Percentiles rank a stretch among this genome's conserved stretches.
phyloP scores from a whole-genome alignment of 2,888 invertebrate genomes.

The Cyrtodaria siliqua region DNA sequence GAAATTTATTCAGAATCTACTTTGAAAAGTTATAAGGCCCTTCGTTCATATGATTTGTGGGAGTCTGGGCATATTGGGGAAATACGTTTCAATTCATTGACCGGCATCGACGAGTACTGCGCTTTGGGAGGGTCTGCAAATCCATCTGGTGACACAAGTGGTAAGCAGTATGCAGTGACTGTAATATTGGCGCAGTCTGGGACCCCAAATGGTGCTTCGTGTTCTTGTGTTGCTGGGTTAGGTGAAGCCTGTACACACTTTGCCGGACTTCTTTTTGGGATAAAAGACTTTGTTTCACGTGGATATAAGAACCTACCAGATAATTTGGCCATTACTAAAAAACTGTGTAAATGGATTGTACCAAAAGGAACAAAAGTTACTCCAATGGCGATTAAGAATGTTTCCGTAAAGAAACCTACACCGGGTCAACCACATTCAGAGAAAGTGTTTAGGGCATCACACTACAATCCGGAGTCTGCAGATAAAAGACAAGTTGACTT shows the following conservation, averaged over 20 bases:
- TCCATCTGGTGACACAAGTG: conserved; percentile 32
- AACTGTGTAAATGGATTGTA: conserved; percentile 24
- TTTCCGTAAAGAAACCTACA: background rate
- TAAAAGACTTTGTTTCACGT: conserved; percentile 14
- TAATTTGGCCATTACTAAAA: conserved; percentile 2
- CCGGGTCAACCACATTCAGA: background rate
- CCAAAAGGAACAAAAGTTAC: too few relatives aligned
- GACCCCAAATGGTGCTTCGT: conserved; percentile 11
- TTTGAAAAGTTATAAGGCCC: conserved; percentile 19
- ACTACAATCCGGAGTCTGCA: conserved; percentile 25
- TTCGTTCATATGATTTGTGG: conserved; percentile 24
- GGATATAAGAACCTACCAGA: conserved; percentile 26
- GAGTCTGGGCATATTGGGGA: conserved; percentile 1
- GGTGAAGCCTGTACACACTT: conserved; percentile 27
- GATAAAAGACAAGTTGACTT: conserved; percentile 8
- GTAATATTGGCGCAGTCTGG: conserved; percentile 9
- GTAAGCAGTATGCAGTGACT: conserved; percentile 26
- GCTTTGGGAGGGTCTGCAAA: conserved; percentile 21
- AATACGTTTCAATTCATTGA: conserved; percentile 4
- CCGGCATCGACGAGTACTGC: conserved; percentile 4
- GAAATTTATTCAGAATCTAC: conserved; percentile 12
- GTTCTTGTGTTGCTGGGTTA: conserved; percentile 28
- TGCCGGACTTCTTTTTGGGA: conserved; percentile 23
- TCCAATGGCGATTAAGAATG: background rate
- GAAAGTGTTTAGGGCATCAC: conserved; percentile 8